Base-by-base conservation (phyloP, 2,888 invertebrate genomes). In the Caenorhabditis parvicauda region DNA sequence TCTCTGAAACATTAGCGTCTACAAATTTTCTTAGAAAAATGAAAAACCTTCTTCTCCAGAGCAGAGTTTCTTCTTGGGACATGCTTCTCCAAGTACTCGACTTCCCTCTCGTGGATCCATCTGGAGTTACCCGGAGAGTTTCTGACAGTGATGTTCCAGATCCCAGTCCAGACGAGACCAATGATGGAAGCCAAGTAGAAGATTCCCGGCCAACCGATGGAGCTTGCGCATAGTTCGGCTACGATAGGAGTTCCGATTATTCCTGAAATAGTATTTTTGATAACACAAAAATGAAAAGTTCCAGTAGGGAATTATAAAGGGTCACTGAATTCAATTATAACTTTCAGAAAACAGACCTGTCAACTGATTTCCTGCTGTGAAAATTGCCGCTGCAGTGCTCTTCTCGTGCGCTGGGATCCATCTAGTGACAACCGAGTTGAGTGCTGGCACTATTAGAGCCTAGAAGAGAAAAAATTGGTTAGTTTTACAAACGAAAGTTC, bases 311-410 rank as follows among this genome's bases (percentile, higher is more conserved):
- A n/a, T n/a, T n/a, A n/a, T n/a, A n/a, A n/a, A n/a, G n/a, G n/a
- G n/a, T n/a, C n/a, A n/a, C n/a, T n/a, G n/a, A n/a, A n/a, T n/a
- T n/a, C n/a, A n/a, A n/a, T n/a, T n/a, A n/a, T n/a, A n/a, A n/a
- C n/a, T n/a, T n/a, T n/a, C n/a, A n/a, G n/a, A 17, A 24, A 19
- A 42, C 14, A 14, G 24, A 54, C 47, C 48, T n/a, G 55, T 44
- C 12, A 72, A n/a, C 47, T 75, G 75, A 51, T 74, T 75, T 42
- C 75, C 75, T 2, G 70, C 50, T 2, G 75, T 75, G 59, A 69
- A 75, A 1, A 75, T 35, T 1, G 75, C 58, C 9, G 70, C 70
- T 1, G 72, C 75, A 2, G 70, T 59, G 39, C 65, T 63, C 43
- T 71, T 61, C 43, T 75, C 75, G 28, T 69, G 60, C 2, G 62